phyloP scores from a whole-genome alignment of 2,113 vertebrate species.

The Oncorhynchus keta region DNA sequence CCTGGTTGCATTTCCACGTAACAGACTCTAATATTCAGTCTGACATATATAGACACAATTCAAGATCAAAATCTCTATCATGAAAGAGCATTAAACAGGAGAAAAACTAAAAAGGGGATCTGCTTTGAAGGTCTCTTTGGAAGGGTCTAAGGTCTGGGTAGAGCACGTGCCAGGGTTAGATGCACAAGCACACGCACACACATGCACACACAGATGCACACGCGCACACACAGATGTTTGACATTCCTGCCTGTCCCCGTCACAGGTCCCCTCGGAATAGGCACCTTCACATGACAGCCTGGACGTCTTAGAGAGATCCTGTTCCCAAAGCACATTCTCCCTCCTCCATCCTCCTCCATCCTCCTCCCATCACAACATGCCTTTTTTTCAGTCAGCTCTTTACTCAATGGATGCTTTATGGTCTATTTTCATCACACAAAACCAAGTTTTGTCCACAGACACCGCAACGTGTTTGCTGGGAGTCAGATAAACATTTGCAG shows the following conservation, averaged over 20 bases:
- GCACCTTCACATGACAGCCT: conserved; percentile 9
- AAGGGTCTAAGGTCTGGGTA: neutral
- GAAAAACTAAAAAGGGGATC: neutral
- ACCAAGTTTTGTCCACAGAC: conserved; percentile 58
- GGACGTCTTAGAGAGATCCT: conserved; percentile 37
- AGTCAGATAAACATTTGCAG: conserved; percentile 31
- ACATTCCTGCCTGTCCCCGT: conserved; percentile 13
- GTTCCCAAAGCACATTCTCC: conserved; percentile 40
- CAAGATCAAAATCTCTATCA: neutral
- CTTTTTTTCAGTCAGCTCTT: conserved; percentile 55
- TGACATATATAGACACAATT: no score
- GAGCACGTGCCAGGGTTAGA: neutral
- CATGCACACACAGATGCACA: neutral
- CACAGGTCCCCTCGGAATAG: neutral
- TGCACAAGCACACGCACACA: neutral
- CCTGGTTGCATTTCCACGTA: no score
- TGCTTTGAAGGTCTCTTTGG: neutral
- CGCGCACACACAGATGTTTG: conserved; percentile 33
- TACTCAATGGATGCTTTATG: conserved; percentile 64
- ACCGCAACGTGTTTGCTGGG: conserved; percentile 18
- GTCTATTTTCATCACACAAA: conserved; percentile 58
- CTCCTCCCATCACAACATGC: conserved; percentile 57
- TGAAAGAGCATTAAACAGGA: conserved; percentile 36
- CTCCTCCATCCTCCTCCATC: conserved; percentile 44
- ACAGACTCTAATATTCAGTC: no score